Evolutionary conservation across 2,113 vertebrate species (phyloP), one percentile per base, ranked within the genome.

Genomic region (Erythrocebus patas): DNA sequence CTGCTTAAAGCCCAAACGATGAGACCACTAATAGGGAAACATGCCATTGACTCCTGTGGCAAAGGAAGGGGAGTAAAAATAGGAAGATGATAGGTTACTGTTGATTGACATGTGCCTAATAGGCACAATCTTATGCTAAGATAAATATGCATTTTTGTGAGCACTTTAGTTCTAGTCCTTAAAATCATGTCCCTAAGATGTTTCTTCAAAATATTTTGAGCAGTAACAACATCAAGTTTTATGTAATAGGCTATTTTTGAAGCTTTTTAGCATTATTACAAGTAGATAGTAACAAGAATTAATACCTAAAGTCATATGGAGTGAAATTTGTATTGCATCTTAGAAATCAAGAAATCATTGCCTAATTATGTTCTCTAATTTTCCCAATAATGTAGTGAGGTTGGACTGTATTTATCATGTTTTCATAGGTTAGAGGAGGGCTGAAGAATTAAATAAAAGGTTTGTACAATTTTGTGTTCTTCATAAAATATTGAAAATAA

Each of bases 31-130:
- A 52, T 2, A 10, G 50, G 57, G 12, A 85, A 52, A 6, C 4
- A 0, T 1, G n/a, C 48, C 2, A 17, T 25, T 1, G 50, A 0
- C 17, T 27, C n/a, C 18, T 22, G 40, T 0, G 1, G 23, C 40
- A 27, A 79, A 72, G 48, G 48, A 48, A 66, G 25, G 4, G 38
- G 8, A n/a, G 4, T 11, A 1, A 25, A 32, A 14, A 0, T 4
- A 32, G 16, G 35, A 38, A 43, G 32, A 38, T 3, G 8, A 0
- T 30, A 0, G 14, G 20, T 35, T 64, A 7, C 35, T 30, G 38
- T 52, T 30, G 72, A 25, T 0, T 5, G 64, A 57, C 52, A 18
- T 18, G 35, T 25, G 10, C 48, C 40, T 25, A 14, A 59, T 2
- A 50, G 17, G 6, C 45, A 38, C 13, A 3, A n/a, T 7, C 22